Evolutionary conservation across 2,888 invertebrate genomes (phyloP).

Genomic region (Drosophila longiperda): DNA sequence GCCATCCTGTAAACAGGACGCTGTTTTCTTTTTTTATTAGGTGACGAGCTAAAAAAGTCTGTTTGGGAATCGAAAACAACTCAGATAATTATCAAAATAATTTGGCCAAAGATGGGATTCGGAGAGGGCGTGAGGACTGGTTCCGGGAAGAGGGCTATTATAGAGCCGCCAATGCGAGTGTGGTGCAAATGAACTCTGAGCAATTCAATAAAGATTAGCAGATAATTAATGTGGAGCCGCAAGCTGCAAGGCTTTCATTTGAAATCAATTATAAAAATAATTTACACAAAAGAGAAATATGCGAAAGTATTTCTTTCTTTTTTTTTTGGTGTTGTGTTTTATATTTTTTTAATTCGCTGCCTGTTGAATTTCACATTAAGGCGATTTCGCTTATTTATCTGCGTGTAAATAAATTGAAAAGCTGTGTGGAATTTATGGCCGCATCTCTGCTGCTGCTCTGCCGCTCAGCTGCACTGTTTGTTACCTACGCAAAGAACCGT

Average conservation of each 20-base stretch:
- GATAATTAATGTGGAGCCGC: slow-evolving; percentile 57
- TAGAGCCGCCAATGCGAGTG: neutral
- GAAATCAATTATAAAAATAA: slow-evolving; percentile 54
- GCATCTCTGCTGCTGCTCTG: slow-evolving; percentile 20
- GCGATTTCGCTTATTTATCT: slow-evolving; percentile 61
- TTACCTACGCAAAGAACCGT: slow-evolving; percentile 76
- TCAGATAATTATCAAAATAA: slow-evolving; percentile 1
- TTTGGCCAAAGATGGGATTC: slow-evolving; percentile 13
- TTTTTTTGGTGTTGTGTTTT: slow-evolving; percentile 4
- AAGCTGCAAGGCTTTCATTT: slow-evolving; percentile 44
- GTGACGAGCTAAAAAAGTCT: slow-evolving; percentile 38
- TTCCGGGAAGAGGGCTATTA: slow-evolving; percentile 30
- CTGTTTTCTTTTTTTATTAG: slow-evolving; percentile 36
- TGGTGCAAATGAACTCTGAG: slow-evolving; percentile 40
- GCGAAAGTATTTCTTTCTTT: slow-evolving; percentile 20
- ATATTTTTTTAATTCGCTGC: slow-evolving; percentile 28
- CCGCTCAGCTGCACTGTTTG: slow-evolving; percentile 34
- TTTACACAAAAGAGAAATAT: slow-evolving; percentile 43
- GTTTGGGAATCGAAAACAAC: neutral
- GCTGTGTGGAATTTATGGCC: slow-evolving; percentile 57
- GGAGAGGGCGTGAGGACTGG: neutral
- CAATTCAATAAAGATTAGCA: slow-evolving; percentile 53
- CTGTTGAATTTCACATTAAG: slow-evolving; percentile 64
- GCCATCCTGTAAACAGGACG: slow-evolving; percentile 73
- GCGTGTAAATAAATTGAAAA: slow-evolving; percentile 65